Base-by-base conservation (phyloP, 2,888 invertebrate genomes). In the Empis stercorea region DNA sequence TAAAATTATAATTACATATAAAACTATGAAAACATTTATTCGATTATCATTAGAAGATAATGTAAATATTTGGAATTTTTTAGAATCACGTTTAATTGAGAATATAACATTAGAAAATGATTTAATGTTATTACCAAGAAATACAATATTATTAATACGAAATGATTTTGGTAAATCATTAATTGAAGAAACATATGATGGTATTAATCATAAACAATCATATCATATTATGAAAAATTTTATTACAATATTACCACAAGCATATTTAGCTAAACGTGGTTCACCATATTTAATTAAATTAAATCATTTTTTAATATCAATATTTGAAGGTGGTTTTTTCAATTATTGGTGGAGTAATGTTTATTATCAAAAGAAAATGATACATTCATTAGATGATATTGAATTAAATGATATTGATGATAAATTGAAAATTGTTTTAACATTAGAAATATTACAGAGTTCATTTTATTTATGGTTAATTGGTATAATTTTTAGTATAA, bases 181-280 rank as follows among this genome's bases (percentile, higher is more conserved):
- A 6, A 53, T 66, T 10, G 58, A 60, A 2, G 50, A 55, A 15
- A 64, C 61, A 15, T 66, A 57, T 30, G 59, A 63, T 34, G 45
- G 48, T 1, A 53, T 54, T 13, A 50, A 51, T 1, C 59, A 54
- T 13, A 58, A 61, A n/a, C 60, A 65, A 10, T 39, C 53, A 2
- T 65, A 58, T 49, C 65, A 66, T 40, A 56, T 64, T 32, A 60
- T 65, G 11, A 59, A 59, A 42, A 60, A 67, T 43, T 60, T 61
- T 52, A 48, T 65, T 4, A 53, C 60, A 17, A 58, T 64, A 3
- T 50, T 62, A 54, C 55, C 56, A 3, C 54, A 54, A 27, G 61
- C 60, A 1, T 67, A 64, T 42, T 55, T 63, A 0, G 44, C 61
- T 4, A 54, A 59, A 0, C 43, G 51, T 4, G 63, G 64, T 1